Evolutionary conservation across 2,113 vertebrate species (phyloP), one percentile per base, ranked within the genome.

Genomic region (Nothocercus julius): DNA sequence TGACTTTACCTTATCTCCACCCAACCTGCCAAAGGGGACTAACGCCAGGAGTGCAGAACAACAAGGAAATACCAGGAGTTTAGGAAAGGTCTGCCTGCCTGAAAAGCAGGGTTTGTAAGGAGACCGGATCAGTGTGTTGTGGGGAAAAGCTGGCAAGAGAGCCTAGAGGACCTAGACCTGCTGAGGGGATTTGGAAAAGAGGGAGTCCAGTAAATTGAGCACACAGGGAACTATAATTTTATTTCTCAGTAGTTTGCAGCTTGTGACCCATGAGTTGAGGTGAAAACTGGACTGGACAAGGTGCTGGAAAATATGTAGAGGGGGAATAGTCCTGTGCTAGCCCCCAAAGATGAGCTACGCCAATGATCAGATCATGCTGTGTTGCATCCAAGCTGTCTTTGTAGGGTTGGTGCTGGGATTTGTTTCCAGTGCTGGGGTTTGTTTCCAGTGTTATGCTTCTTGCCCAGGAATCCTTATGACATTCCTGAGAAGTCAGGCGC

Each of bases 221-320:
- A 28, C 9, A 4, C 2, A 4, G 61, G 34, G 54, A 83, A 7
- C 47, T 76, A 42, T 79, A 82, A 66, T 74, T 79, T 10, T 74
- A 19, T 82, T 91, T 66, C 28, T 61, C 2, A 8, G 13, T 53
- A 13, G 4, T 40, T 89, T 86, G 25, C 15, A 88, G 51, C 34
- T 75, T 84, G 38, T 61, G 15, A 68, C 51, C 56, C 24, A 34
- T 34, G 17, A 78, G 28, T 69, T 53, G 66, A 75, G 11, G 68
- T 61, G 36, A 19, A 36, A 86, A 49, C 0, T 20, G 54, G 47
- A 24, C 47, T 38, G 40, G 24, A 28, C 27, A 38, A 22, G 0
- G 0, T 8, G 30, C 28, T 38, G 59, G 63, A 56, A 36, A 86
- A 58, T 15, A 6, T 1, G 4, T 9, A 3, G 8, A 5, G 3